Evolutionary conservation across 2,888 invertebrate species (phyloP), one percentile per base, ranked within the genome.

Genomic region (Rhodophaea formosa): DNA sequence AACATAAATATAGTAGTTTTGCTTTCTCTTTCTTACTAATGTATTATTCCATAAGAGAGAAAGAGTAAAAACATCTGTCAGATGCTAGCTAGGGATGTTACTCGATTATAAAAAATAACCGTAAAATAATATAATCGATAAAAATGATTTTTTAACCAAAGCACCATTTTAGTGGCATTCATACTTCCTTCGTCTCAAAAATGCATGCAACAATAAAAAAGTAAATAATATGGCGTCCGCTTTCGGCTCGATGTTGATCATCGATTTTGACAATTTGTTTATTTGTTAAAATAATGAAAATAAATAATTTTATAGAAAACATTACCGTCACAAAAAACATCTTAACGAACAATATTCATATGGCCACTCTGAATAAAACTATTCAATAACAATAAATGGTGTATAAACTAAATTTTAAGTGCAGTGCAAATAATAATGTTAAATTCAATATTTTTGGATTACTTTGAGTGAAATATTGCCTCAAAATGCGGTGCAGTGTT

Each of bases 401-500:
- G 15, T 15, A 53, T 15, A 29, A 29, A 17, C 6, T n/a, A n/a
- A 29, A 17, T 44, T 29, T 16, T 8, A 35, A 2, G 30, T 42
- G 8, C 30, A 42, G 35, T 49, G 35, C 17, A 51, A 44, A 32
- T 17, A 45, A 23, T 56, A n/a, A 47, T 45, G 12, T 53, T 17
- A 29, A 32, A 29, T 46, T 14, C 35, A 30, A 39, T 54, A 54
- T 59, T 59, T 61, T 44, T 7, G 35, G 12, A 6, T 14, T 59
- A 58, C 64, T 61, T 57, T 67, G 59, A 59, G 56, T 66, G 61
- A 65, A 67, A 58, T 56, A 12, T 12, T 3, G 5, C 8, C 10
- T 52, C 59, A 77, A 59, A 59, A 87, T 87, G 87, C 70, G 80
- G 73, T 87, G 87, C 65, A 77, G 84, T 64, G 86, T 86, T 1